These are phyloP conservation scores for Zaprionus ornatus DNA, from an alignment of 1,140 invertebrate species.

Conservation along the genomic window DNA sequence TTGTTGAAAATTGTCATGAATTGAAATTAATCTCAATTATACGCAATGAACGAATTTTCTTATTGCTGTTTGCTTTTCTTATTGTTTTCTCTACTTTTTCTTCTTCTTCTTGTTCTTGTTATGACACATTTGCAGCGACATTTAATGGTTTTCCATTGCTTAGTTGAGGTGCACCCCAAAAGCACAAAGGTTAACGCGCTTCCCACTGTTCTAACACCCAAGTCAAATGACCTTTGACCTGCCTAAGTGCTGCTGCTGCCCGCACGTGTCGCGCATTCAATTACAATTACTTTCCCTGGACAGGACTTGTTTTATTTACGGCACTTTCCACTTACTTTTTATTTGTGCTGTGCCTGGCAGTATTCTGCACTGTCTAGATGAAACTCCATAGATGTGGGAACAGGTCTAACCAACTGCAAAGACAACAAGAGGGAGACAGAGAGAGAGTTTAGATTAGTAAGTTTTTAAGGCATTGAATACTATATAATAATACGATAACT, in stretches of 20 bases:
- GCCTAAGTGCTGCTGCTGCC: background rate
- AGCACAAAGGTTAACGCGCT: slow-evolving; percentile 25
- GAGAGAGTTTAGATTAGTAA: background rate
- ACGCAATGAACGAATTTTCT: slow-evolving; percentile 52
- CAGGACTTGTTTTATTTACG: slow-evolving; percentile 17
- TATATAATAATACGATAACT: background rate
- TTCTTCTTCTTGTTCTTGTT: background rate
- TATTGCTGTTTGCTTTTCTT: background rate
- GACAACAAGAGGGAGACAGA: background rate
- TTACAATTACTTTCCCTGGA: slow-evolving; percentile 1
- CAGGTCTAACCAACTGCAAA: slow-evolving; percentile 83
- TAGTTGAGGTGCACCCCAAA: background rate
- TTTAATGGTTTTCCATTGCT: slow-evolving; percentile 14
- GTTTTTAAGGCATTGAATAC: background rate
- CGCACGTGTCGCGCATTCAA: slow-evolving; percentile 24
- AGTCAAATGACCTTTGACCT: slow-evolving; percentile 26
- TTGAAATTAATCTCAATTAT: slow-evolving; percentile 54
- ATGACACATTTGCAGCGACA: background rate
- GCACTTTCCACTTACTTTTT: slow-evolving; percentile 85
- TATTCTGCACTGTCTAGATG: slow-evolving; percentile 97
- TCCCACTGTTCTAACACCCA: slow-evolving; percentile 1
- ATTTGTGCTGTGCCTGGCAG: slow-evolving; percentile 98
- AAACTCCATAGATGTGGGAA: slow-evolving; percentile 98
- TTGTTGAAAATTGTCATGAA: slow-evolving; percentile 44
- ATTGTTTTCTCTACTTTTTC: background rate